Evolutionary conservation across 2,888 invertebrate species (phyloP), one percentile per base, ranked within the genome.

Genomic region (Aspidiotus rigidus): DNA sequence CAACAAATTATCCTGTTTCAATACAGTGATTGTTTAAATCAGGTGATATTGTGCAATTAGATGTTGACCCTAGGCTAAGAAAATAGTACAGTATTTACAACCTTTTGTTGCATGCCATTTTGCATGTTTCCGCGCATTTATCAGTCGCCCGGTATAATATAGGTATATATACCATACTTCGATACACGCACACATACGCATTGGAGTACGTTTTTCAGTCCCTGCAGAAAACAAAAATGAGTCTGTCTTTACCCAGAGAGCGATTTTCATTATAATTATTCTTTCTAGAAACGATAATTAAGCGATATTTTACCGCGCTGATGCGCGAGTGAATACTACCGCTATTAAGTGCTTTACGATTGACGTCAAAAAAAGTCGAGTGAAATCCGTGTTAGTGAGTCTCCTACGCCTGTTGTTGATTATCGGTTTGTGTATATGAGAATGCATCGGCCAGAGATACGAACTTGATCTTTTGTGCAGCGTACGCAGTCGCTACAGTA

Each of bases 21-120:
- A 53, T 39, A 39, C 63, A 59, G 56, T 66, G 66, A 66, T 66
- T 59, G 56, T 66, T 66, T 56, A 57, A 66, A 66, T 66, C 56
- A 66, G 57, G 66, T 66, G 66, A 66, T 66, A 66, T 66, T 66
- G 42, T 59, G 66, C 66, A 66, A 66, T 66, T 66, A 66, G 66
- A 56, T 57, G 57, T n/a, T 59, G 57, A 59, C 66, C 57, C 57
- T 9, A 66, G 66, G 66, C 66, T 41, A 56, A 66, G 17, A 66
- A 16, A 66, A 57, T 40, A 64, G 15, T 8, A 55, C 17, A 13
- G 28, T 59, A 64, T 53, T 66, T 56, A 44, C 66, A 59, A 57
- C 42, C 66, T 66, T 66, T 66, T 66, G 66, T 66, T 57, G 66
- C 66, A 66, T 66, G 66, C 66, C 17, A 66, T 66, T 66, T 66